Evolutionary conservation across 2,113 vertebrate species (phyloP), one percentile per base, ranked within the genome.

Genomic region (Clarias batrachus): DNA sequence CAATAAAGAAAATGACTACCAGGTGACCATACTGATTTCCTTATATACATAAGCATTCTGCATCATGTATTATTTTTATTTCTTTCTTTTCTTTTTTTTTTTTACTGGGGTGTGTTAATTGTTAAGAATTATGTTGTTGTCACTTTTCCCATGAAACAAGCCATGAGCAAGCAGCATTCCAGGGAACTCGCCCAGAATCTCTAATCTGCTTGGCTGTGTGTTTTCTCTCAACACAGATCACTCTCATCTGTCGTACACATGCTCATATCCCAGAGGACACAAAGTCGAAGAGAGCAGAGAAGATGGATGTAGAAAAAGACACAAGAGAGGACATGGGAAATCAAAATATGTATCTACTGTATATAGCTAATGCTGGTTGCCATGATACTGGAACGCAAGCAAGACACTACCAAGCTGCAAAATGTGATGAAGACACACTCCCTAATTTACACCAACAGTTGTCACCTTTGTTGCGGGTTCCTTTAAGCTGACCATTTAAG

Each of bases 171-270:
- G 48, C 65, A 62, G 76, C 87, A 71, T 87, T 86, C 84, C 71
- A 87, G 48, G 59, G 48, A 87, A 77, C 71, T 37, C 13, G 37
- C 62, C 86, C 81, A 81, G 80, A 56, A 23, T 60, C 27, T 52
- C 56, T 82, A 77, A 81, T 62, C 65, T 85, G 86, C 83, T 88
- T 87, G 63, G 66, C 63, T 27, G 60, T 79, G 54, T 77, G 80
- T 85, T 84, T 84, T 76, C 52, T 88, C 83, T 85, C 82, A 33
- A 52, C 76, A 27, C 66, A 86, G 82, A 83, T 66, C 78, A 77
- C 83, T 68, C 66, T 89, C 88, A 90, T 88, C 88, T 90, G 90
- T 78, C 83, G 57, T 82, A 68, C 89, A 90, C 82, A 87, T 90
- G 89, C 60, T 85, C 62, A 70, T 80, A 81, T 70, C 48, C 54